Evolutionary conservation across 2,888 invertebrate genomes (phyloP), one percentile per base, ranked within the genome.

Genomic region (Sesia bembeciformis): DNA sequence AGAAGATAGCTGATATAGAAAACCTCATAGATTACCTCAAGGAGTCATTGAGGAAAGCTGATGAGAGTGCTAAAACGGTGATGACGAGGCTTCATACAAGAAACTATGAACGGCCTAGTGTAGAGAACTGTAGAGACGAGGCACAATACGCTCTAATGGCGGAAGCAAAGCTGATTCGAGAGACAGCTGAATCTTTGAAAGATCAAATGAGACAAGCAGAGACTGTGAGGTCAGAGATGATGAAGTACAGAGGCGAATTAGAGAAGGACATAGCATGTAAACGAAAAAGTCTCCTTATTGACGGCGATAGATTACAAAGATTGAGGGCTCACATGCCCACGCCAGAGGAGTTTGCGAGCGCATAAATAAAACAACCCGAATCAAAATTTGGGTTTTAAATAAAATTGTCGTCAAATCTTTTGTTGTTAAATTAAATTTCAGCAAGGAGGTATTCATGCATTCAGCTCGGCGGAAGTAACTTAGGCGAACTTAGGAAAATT

Each of bases 61-160:
- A 96, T 67, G 90, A 92, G 40, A 92, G 94, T 3, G 92, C 95
- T 88, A 97, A 97, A 76, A 92, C 95, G 50, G 95, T 94, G 0
- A 96, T 96, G 81, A 96, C 97, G 0, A 91, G 97, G 52, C 89
- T 97, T 57, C 92, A 94, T 66, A 92, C 92, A 66, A 91, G 97
- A 57, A 91, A 93, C 55, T 88, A 90, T 53, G 85, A 84, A 54
- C 90, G 97, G 5, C 94, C 94, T 0, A 92, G 94, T 56, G 95
- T 95, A 1, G 97, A 97, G 74, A 94, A 94, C 68, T 97, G 96
- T 70, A 90, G 96, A 53, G 97, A 97, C 78, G 91, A 91, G 39
- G 93, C 95, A 0, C 97, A 97, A 74, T 93, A 93, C 70, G 93
- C 91, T 4, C 78, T 95, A 51, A 91, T 95, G 58, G 93, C 92